These are phyloP conservation scores for Nezara viridula DNA, from an alignment of 2,888 invertebrate species.

Conservation along the genomic window DNA sequence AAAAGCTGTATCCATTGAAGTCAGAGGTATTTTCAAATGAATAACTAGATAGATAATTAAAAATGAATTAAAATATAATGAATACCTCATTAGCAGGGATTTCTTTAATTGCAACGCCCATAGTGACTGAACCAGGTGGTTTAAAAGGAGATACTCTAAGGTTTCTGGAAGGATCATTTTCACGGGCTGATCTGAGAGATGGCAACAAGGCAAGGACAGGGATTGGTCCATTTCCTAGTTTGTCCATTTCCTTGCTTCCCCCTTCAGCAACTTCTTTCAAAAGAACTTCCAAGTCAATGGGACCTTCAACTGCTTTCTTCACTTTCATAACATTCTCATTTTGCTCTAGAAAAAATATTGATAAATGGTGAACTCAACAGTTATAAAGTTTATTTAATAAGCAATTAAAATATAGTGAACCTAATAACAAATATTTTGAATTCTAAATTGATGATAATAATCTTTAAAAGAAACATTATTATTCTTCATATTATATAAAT, in stretches of 20 bases:
- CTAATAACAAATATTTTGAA: too few relatives aligned
- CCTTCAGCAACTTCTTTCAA: conserved; percentile 62
- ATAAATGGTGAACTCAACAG: background rate
- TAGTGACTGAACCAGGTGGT: conserved; percentile 64
- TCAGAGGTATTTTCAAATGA: background rate
- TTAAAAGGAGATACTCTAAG: conserved; percentile 64
- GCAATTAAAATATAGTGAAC: background rate
- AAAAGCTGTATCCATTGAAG: background rate
- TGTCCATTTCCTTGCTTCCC: conserved; percentile 51
- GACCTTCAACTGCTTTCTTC: conserved; percentile 31
- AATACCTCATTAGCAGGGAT: conserved; percentile 66
- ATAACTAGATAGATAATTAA: background rate
- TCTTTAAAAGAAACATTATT: too few relatives aligned
- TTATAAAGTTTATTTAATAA: background rate
- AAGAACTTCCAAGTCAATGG: conserved; percentile 61
- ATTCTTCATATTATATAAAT: too few relatives aligned
- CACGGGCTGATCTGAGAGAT: conserved; percentile 57
- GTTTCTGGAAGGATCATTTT: conserved; percentile 62
- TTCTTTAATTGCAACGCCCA: conserved; percentile 66
- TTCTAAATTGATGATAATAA: too few relatives aligned
- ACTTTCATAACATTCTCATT: background rate
- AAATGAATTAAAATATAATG: background rate
- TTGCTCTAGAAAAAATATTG: conserved; percentile 25
- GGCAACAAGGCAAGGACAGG: conserved; percentile 64
- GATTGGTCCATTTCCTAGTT: conserved; percentile 61